Evolutionary conservation across 1,140 invertebrate genomes (phyloP).

Genomic region (Epicauta chinensis): DNA sequence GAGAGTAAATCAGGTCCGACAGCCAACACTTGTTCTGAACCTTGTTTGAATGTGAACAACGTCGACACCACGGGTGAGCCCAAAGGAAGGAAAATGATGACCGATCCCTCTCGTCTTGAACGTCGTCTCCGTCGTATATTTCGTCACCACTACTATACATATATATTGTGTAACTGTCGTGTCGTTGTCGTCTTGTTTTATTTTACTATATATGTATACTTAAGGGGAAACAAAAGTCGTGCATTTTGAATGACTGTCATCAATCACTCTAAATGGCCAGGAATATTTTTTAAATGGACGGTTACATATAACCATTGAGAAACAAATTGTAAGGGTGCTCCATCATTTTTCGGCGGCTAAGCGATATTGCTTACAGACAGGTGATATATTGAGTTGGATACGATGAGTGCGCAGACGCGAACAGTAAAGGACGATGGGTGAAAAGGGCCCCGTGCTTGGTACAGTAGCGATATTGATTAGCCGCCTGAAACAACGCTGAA

Average conservation of each 20-base stretch:
- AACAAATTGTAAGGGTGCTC: constrained; percentile 25
- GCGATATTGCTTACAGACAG: constrained; percentile 26
- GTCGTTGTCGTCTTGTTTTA: neutral
- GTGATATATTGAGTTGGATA: constrained; percentile 22
- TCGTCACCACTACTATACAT: neutral
- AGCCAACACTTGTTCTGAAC: constrained; percentile 22
- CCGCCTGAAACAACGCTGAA: constrained; percentile 11
- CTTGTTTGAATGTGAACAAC: constrained; percentile 22
- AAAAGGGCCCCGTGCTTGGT: constrained; percentile 15
- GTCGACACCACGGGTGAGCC: constrained; percentile 9
- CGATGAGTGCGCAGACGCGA: constrained; percentile 5
- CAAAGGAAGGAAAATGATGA: constrained; percentile 18
- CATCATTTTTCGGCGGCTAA: constrained; percentile 21
- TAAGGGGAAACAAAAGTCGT: constrained; percentile 25
- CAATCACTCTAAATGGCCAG: constrained; percentile 22
- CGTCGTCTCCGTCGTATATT: constrained; percentile 2
- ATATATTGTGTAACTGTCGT: neutral
- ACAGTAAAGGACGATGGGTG: neutral
- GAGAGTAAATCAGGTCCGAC: constrained; percentile 22
- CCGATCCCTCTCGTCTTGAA: neutral
- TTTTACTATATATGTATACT: constrained; percentile 20
- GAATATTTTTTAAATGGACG: constrained; percentile 21
- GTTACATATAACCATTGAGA: constrained; percentile 19
- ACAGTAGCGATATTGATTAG: constrained; percentile 21
- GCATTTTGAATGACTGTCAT: constrained; percentile 25